Percentiles rank a stretch among this genome's conserved stretches.
Evolutionary conservation across 2,113 vertebrate genomes (phyloP).

Genomic region (Takifugu flavidus): DNA sequence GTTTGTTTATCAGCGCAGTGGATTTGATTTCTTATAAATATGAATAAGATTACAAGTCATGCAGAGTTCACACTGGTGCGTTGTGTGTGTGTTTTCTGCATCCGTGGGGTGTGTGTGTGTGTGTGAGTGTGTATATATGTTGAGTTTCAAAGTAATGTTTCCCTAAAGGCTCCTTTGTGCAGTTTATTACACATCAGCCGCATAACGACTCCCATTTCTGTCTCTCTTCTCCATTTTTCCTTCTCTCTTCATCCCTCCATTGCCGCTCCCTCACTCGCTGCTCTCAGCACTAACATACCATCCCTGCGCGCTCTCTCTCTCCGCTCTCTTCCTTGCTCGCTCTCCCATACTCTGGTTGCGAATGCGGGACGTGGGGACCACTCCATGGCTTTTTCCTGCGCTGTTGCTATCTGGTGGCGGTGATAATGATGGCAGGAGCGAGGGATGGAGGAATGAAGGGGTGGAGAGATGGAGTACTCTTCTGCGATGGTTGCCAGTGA

Average conservation of each 20-base stretch:
- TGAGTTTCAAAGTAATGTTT: constrained; percentile 53
- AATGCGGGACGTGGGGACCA: constrained; percentile 46
- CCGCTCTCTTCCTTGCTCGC: constrained; percentile 18
- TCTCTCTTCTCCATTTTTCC: background rate
- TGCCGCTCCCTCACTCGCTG: constrained; percentile 27
- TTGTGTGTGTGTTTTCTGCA: constrained; percentile 11
- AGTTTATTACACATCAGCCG: constrained; percentile 64
- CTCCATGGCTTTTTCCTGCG: constrained; percentile 39
- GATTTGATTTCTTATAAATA: constrained; percentile 39
- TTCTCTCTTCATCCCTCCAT: constrained; percentile 3
- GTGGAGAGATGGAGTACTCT: constrained; percentile 37
- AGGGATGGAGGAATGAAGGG: constrained; percentile 28
- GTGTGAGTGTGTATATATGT: constrained; percentile 32
- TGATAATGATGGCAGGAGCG: constrained; percentile 54
- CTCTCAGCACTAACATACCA: constrained; percentile 35
- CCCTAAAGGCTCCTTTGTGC: constrained; percentile 58
- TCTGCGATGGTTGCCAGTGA: constrained; percentile 50
- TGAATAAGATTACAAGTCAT: constrained; percentile 62
- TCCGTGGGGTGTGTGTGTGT: background rate
- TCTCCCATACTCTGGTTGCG: constrained; percentile 14
- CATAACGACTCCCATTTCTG: constrained; percentile 26
- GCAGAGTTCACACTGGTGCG: constrained; percentile 44
- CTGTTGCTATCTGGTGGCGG: constrained; percentile 56
- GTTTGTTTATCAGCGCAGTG: constrained; percentile 16
- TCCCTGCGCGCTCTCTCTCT: constrained; percentile 34